These are phyloP conservation scores for Lacerta agilis DNA, from an alignment of 2,797 vertebrate genomes.

Conservation along the genomic window DNA sequence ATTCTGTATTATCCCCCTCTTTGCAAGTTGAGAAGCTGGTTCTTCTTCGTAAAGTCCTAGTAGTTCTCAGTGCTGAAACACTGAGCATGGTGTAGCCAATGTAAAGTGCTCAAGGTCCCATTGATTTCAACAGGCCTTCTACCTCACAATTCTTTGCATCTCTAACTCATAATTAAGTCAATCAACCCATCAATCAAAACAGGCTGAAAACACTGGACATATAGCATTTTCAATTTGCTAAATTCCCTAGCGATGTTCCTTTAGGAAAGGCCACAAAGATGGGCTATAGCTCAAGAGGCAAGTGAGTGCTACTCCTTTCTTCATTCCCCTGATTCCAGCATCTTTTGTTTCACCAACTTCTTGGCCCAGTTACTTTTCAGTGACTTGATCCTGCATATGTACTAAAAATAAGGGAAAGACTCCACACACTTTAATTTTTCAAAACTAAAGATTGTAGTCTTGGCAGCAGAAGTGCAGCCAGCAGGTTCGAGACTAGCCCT, in stretches of 20 bases:
- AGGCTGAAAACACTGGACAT: no score
- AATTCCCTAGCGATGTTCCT: neutral
- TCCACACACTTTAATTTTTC: slow-evolving; percentile 44
- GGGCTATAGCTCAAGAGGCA: no score
- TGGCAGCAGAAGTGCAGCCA: slow-evolving; percentile 60
- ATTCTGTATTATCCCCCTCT: neutral
- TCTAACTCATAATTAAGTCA: neutral
- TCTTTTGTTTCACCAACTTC: slow-evolving; percentile 1
- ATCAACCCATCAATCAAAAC: no score
- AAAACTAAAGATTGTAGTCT: slow-evolving; percentile 59
- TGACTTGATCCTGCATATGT: slow-evolving; percentile 55
- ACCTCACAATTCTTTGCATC: neutral
- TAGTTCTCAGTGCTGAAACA: neutral
- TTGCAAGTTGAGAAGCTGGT: no score
- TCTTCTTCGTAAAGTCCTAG: neutral
- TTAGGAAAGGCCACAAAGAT: neutral
- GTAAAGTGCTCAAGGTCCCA: neutral
- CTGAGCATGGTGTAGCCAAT: neutral
- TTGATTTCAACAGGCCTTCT: neutral
- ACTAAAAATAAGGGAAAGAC: slow-evolving; percentile 62
- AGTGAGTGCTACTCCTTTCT: no score
- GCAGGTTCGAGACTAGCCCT: slow-evolving; percentile 64
- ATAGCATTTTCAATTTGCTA: no score
- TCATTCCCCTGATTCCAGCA: no score
- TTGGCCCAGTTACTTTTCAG: slow-evolving; percentile 49